Evolutionary conservation across 2,797 vertebrate species (phyloP), one percentile per base, ranked within the genome.

Genomic region (Lepus townsendii): DNA sequence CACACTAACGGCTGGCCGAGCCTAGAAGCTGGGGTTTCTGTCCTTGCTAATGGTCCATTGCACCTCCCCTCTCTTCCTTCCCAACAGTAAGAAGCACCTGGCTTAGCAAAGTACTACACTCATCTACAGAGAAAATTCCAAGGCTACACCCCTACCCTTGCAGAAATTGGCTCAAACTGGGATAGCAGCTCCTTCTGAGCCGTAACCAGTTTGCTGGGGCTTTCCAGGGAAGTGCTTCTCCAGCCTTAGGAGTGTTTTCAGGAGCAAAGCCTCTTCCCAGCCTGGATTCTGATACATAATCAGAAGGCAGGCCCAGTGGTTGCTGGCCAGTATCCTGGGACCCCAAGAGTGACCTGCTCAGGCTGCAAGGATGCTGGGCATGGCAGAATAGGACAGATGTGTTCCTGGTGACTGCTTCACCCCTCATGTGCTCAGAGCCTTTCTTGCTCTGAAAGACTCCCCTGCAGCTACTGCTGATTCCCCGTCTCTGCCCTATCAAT

Each of bases 391-490:
- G 57, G 42, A 68, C 35, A 50, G 1, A 7, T 20, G 17, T 3
- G 1, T 77, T 65, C 75, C 89, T 26, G 19, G 16, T 30, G 63
- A 71, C 17, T 68, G 65, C 82, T 71, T 71, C 42, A 60, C 66
- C 30, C 26, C 22, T 7, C 24, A 1, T 35, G 10, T 79, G n/a
- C 73, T 66, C 87, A 47, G 66, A 24, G 10, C 60, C 22, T 42
- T 7, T 80, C 35, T 76, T 60, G 22, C 7, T 77, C 88, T 68
- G n/a, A 82, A 91, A 94, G 60, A 52, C 27, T 38, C 47, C 91
- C 38, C 42, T 9, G 22, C 19, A 73, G 22, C 32, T 50, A 38
- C 32, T 73, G 30, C 17, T 63, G 22, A 7, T 30, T 90, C 77
- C 54, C 71, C 22, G 57, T 77, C 20, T 78, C 42, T 52, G 77